phyloP scores from a whole-genome alignment of 2,888 invertebrate genomes.

The Copidosoma aretas region DNA sequence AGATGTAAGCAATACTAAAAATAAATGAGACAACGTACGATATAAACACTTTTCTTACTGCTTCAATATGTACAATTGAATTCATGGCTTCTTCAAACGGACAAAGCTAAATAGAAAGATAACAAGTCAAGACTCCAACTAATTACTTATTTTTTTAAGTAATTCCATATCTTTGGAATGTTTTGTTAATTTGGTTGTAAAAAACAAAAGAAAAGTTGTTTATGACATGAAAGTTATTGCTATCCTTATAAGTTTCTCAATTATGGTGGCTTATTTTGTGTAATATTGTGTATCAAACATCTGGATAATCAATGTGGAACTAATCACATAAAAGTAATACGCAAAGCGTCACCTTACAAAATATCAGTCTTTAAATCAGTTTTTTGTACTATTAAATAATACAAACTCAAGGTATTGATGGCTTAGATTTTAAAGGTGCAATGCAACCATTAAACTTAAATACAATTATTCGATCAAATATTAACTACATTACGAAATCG shows the following conservation, averaged over 20 bases:
- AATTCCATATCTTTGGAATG: not conserved
- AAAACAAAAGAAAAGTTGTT: slow-evolving; percentile 11
- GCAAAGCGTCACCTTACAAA: too few species aligned
- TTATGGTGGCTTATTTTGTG: slow-evolving; percentile 18
- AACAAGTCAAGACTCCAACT: slow-evolving; percentile 39
- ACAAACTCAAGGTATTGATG: too few species aligned
- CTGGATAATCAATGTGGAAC: too few species aligned
- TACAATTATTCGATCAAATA: too few species aligned
- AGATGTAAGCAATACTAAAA: slow-evolving; percentile 35
- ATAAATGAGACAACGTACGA: slow-evolving; percentile 41
- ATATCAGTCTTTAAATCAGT: too few species aligned
- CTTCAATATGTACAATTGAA: slow-evolving; percentile 44
- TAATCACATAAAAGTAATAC: too few species aligned
- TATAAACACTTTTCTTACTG: slow-evolving; percentile 43
- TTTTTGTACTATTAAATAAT: too few species aligned
- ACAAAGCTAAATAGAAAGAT: slow-evolving; percentile 43
- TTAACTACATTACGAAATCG: too few species aligned
- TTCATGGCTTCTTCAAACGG: slow-evolving; percentile 43
- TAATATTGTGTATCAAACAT: too few species aligned
- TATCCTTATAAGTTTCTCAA: slow-evolving; percentile 4
- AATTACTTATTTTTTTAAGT: slow-evolving; percentile 8
- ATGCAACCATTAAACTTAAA: too few species aligned
- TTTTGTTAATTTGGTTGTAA: not conserved
- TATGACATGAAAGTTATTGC: slow-evolving; percentile 12
- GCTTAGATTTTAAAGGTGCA: too few species aligned